Evolutionary conservation across 2,113 vertebrate genomes (phyloP).

Genomic region (Galeopterus variegatus): DNA sequence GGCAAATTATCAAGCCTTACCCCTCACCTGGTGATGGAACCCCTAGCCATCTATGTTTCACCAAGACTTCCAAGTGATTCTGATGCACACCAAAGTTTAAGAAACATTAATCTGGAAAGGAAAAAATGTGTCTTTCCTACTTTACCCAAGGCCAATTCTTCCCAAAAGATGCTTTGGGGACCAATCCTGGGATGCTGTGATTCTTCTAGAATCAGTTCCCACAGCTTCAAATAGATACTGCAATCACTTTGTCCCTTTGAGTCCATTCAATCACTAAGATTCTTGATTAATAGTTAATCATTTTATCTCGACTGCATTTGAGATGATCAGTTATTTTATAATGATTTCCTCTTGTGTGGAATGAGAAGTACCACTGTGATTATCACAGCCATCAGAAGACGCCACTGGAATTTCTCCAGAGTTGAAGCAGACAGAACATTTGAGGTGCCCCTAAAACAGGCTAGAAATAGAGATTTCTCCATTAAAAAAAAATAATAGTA

Average conservation of each 20-base stretch:
- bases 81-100: neutral
- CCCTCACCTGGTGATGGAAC: neutral
- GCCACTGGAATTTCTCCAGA: constrained; percentile 62
- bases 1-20: neutral
- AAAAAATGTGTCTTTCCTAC: neutral
- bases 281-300: constrained; percentile 79
- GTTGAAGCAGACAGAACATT: neutral
- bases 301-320: constrained; percentile 74
- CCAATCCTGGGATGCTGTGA: neutral
- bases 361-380: constrained; percentile 68
- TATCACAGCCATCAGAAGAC: constrained; percentile 53
- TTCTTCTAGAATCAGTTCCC: constrained; percentile 52
- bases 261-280: constrained; percentile 57
- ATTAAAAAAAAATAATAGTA: neutral
- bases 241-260: constrained; percentile 55
- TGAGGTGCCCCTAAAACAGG: neutral
- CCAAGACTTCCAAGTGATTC: neutral
- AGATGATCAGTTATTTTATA: constrained; percentile 79
- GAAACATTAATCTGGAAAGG: neutral
- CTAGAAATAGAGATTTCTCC: neutral
- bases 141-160: neutral
- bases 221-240: constrained; percentile 44
- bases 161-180: constrained; percentile 4
- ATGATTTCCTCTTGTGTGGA: constrained; percentile 69
- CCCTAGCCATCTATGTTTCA: neutral